Percentiles rank a stretch among this genome's conserved stretches.
These are phyloP conservation scores for Macrosoma leucophasiata DNA, from an alignment of 2,888 invertebrate species.

Conservation along the genomic window DNA sequence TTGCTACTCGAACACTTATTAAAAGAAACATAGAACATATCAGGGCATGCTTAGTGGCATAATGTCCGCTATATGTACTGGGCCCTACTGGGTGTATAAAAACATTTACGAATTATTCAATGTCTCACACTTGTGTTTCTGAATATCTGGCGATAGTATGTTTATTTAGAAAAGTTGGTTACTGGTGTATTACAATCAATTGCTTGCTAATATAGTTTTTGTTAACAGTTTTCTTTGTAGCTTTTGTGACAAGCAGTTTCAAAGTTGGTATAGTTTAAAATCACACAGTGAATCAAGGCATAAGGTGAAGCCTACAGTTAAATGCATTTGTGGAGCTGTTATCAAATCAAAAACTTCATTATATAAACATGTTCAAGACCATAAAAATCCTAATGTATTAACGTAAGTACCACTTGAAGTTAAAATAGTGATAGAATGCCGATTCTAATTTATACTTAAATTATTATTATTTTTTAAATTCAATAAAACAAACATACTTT, in stretches of 20 bases:
- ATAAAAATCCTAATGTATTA: conserved; percentile 64
- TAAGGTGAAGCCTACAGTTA: conserved; percentile 50
- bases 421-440: background rate
- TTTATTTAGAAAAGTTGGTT: conserved; percentile 3
- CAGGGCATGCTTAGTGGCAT: too few relatives aligned
- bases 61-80: too few relatives aligned
- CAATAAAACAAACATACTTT: too few relatives aligned
- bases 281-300: conserved; percentile 53
- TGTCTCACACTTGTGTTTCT: too few relatives aligned
- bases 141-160: too few relatives aligned
- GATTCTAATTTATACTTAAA: too few relatives aligned
- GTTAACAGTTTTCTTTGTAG: conserved; percentile 61
- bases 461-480: too few relatives aligned
- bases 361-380: conserved; percentile 71
- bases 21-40: too few relatives aligned
- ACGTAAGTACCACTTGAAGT: conserved; percentile 46
- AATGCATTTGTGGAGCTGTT: conserved; percentile 63
- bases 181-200: background rate
- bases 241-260: conserved; percentile 52
- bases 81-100: too few relatives aligned
- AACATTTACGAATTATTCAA: too few relatives aligned
- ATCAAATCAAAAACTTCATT: conserved; percentile 69
- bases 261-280: conserved; percentile 67
- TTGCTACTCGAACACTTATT: too few relatives aligned
- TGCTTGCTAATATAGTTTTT: background rate